phyloP scores from a whole-genome alignment of 2,888 invertebrate species.

The Neoitamus cyanurus region DNA sequence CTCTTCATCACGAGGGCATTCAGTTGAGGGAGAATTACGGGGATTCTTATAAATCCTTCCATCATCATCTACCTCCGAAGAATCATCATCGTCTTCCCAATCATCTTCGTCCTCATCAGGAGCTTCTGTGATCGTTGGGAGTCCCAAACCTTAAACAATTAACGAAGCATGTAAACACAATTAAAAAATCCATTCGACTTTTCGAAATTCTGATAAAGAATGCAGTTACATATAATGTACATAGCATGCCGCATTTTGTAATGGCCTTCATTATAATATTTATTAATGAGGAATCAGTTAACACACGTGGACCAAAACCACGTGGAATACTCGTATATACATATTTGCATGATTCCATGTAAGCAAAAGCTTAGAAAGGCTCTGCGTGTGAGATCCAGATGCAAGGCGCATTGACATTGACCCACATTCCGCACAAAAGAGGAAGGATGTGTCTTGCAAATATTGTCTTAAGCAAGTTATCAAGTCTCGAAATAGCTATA shows the following conservation, averaged over 20 bases:
- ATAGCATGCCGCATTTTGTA: not conserved
- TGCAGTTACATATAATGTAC: too few relatives aligned
- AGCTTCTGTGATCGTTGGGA: constrained; percentile 54
- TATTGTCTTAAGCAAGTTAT: not conserved
- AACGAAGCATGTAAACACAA: not conserved
- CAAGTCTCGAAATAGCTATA: not conserved
- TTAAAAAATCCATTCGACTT: too few relatives aligned
- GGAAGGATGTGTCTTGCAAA: not conserved
- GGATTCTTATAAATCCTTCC: constrained; percentile 89
- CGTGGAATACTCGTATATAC: not conserved
- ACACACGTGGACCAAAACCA: not conserved
- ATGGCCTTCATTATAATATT: not conserved
- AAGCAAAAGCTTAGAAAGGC: not conserved
- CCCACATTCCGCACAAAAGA: not conserved
- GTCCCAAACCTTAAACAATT: constrained; percentile 52
- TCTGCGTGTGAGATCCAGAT: not conserved
- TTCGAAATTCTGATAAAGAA: too few relatives aligned
- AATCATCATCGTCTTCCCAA: constrained; percentile 68
- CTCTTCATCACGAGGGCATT: constrained; percentile 87
- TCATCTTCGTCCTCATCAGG: constrained; percentile 69
- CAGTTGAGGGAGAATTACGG: constrained; percentile 85
- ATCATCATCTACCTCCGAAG: constrained; percentile 78
- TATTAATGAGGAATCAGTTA: not conserved
- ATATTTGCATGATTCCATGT: not conserved
- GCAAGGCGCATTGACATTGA: constrained; percentile 32